Base-by-base conservation (phyloP, 2,113 vertebrate species). In the Atrichornis clamosus region DNA sequence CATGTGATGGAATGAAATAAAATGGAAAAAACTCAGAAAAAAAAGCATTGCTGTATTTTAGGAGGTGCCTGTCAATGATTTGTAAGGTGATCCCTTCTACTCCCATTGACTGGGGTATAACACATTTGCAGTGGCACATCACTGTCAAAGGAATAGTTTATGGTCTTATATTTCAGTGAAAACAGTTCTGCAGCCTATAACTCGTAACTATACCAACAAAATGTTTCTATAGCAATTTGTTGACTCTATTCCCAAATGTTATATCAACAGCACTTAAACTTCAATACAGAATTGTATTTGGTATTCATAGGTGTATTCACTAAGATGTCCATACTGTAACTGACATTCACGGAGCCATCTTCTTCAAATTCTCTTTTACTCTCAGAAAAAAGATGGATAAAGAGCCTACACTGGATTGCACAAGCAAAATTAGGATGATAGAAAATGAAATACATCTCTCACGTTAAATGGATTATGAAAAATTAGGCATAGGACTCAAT, bases 181-280 rank as follows among this genome's bases (percentile, higher is more conserved):
- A 93, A 53, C 23, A 46, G 32, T 64, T 91, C 46, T 77, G 53
- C 42, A 69, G 83, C 26, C 53, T 77, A 0, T 59, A 91, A 65
- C 33, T 63, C 72, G 78, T 79, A 95, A 84, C 75, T 70, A 69
- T 84, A 78, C 42, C 59, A 65, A 81, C 42, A 76, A 76, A 94
- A 65, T 68, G 37, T 92, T 91, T 93, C 70, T 92, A 77, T 86
- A 91, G 59, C 64, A 86, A 93, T 82, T 84, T 56, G 27, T 75
- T 87, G 64, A 87, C 85, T 85, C 72, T 37, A 59, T 69, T 95
- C 62, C 35, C 13, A 15, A 92, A 94, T 74, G 53, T 85, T 91
- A 68, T 92, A 80, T 23, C 52, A 93, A 87, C 53, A 69, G 7
- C 24, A 24, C 50, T 72, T 64, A 92, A 91, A 90, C 28, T 73